A percentile compares a stretch with the other conserved stretches of the same genome.
These are phyloP conservation scores for Drosophila demipolita DNA, from an alignment of 2,888 invertebrate species.

Conservation along the genomic window DNA sequence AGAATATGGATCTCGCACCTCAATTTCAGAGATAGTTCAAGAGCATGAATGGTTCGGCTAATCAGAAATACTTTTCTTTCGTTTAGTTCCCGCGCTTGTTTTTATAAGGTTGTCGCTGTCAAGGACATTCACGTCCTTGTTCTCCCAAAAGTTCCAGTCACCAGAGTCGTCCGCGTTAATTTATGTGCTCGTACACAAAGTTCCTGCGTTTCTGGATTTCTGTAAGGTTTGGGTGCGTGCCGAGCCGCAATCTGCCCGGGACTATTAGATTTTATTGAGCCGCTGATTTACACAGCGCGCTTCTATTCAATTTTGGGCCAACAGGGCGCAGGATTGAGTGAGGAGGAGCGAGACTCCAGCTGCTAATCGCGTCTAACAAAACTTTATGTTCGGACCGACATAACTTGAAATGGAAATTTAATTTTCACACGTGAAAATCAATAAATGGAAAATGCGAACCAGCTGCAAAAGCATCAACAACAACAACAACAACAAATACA, in stretches of 20 bases:
- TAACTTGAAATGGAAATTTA: slow-evolving; percentile 68
- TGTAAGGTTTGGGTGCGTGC: slow-evolving; percentile 62
- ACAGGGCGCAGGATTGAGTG: background rate
- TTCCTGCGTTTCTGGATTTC: slow-evolving; percentile 15
- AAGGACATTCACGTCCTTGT: slow-evolving; percentile 60
- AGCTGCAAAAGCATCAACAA: slow-evolving; percentile 21
- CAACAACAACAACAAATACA: slow-evolving; percentile 46
- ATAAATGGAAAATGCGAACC: slow-evolving; percentile 43
- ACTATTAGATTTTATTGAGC: slow-evolving; percentile 79
- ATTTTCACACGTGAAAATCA: slow-evolving; percentile 75
- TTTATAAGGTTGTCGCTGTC: slow-evolving; percentile 54
- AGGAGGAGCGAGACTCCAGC: slow-evolving; percentile 8
- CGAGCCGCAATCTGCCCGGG: slow-evolving; percentile 70
- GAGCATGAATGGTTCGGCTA: slow-evolving; percentile 32
- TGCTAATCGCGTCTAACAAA: slow-evolving; percentile 51
- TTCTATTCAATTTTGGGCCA: slow-evolving; percentile 69
- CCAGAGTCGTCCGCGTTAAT: slow-evolving; percentile 51
- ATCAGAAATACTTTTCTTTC: slow-evolving; percentile 2
- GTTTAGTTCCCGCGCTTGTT: slow-evolving; percentile 13
- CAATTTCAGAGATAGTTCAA: background rate
- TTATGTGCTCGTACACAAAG: slow-evolving; percentile 55
- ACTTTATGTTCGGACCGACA: slow-evolving; percentile 49
- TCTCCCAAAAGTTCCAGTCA: slow-evolving; percentile 24
- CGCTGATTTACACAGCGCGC: slow-evolving; percentile 77
- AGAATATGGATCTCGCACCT: background rate